These are phyloP conservation scores for Formica selysi DNA, from an alignment of 1,140 invertebrate species.

Conservation along the genomic window DNA sequence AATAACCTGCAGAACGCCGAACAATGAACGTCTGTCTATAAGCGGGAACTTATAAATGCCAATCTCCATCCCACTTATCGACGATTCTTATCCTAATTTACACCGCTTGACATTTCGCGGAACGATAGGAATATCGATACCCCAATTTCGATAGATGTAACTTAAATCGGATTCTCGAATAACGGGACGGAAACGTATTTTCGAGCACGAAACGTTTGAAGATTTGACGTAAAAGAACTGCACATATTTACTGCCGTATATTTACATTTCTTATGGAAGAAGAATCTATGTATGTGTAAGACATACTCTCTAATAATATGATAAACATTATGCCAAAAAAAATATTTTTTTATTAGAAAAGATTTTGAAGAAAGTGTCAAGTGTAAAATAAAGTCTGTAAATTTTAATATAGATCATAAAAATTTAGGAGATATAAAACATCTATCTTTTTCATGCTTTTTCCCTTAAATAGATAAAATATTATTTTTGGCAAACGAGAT, in stretches of 20 bases:
- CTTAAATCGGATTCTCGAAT: background rate
- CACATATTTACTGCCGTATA: background rate
- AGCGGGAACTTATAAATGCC: background rate
- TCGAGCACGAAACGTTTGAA: background rate
- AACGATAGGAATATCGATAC: constrained; percentile 17
- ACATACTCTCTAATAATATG: background rate
- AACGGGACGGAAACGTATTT: background rate
- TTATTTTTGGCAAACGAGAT: background rate
- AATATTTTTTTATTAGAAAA: background rate
- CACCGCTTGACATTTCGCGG: background rate
- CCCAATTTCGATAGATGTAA: background rate
- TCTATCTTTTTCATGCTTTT: background rate
- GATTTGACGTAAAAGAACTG: background rate
- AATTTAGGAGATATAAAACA: constrained; percentile 6
- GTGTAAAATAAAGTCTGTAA: background rate
- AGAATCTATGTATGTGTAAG: background rate
- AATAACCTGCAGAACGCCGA: background rate
- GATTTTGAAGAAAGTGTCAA: background rate
- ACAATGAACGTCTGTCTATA: constrained; percentile 8
- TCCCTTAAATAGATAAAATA: background rate
- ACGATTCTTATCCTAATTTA: constrained; percentile 17
- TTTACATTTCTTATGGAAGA: background rate
- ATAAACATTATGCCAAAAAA: background rate
- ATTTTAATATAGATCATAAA: background rate
- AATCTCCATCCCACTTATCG: too few relatives aligned